Percentiles rank a stretch among this genome's conserved stretches.
Conservation (phyloP, 2,113 vertebrate species). For the Picathartes gymnocephalus region DNA sequence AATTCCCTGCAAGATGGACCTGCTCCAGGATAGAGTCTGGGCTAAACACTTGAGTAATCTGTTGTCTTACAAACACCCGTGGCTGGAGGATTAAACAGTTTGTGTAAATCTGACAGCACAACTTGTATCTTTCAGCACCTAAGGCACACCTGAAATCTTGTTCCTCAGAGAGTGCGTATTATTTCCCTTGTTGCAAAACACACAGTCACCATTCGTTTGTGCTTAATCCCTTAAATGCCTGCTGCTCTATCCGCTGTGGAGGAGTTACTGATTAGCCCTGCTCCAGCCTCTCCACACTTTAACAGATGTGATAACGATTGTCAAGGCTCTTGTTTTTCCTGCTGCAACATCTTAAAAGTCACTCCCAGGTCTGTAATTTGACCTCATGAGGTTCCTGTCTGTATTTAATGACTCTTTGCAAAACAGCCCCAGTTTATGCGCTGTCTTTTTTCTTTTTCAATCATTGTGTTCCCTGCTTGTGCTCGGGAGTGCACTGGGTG, state of each 20-base stretch:
- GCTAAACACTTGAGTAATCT: not conserved
- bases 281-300: not conserved
- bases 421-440: not conserved
- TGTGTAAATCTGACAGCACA: not conserved
- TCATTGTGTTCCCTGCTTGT: not conserved
- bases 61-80: not conserved
- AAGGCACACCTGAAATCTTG: not conserved
- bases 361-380: not conserved
- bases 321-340: not conserved
- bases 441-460: not conserved
- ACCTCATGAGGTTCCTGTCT: not conserved
- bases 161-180: not conserved
- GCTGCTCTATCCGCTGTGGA: not conserved
- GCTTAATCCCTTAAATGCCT: not conserved
- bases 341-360: not conserved
- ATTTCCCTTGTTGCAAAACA: not conserved
- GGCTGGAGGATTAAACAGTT: not conserved
- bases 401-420: not conserved
- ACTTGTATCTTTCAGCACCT: not conserved
- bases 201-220: rapidly evolving
- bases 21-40: not conserved
- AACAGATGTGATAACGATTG: not conserved
- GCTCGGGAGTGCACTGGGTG: not conserved
- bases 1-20: not conserved
- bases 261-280: not conserved